Percentiles rank a stretch among this genome's conserved stretches.
phyloP scores from a whole-genome alignment of 2,888 invertebrate species.

The Pristionchus mayeri region DNA sequence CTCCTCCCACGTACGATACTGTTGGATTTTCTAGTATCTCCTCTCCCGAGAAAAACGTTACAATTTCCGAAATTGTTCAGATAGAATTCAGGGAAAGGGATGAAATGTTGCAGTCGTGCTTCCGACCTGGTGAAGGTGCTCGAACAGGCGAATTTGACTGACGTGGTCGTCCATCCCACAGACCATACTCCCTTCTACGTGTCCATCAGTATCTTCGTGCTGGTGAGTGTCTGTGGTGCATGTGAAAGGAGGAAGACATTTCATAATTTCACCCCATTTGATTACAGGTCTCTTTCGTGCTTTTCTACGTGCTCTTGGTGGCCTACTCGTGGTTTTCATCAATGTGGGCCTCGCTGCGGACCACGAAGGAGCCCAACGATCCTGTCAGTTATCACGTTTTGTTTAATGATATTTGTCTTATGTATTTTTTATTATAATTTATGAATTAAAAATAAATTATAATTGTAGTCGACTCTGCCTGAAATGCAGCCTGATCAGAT shows the following conservation, averaged over 20 bases:
- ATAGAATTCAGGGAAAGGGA: too few relatives aligned
- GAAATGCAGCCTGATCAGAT: constrained; percentile 23
- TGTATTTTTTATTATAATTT: too few relatives aligned
- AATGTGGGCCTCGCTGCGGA: background rate
- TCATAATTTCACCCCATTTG: background rate
- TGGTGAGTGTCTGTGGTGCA: background rate
- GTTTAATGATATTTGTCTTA: too few relatives aligned
- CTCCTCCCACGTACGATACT: background rate
- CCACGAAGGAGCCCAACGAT: background rate
- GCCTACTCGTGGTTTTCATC: background rate
- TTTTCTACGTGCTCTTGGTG: constrained; percentile 30
- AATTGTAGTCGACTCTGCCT: background rate
- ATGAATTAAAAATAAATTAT: too few relatives aligned
- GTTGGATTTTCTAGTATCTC: too few relatives aligned
- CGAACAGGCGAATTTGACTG: constrained; percentile 30
- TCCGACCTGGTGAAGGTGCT: constrained; percentile 16
- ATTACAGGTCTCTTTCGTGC: constrained; percentile 12
- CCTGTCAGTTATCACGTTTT: background rate
- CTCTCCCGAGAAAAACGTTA: too few relatives aligned
- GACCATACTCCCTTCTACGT: constrained; percentile 30
- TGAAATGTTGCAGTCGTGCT: constrained; percentile 21
- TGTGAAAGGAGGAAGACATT: background rate
- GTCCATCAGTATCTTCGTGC: background rate
- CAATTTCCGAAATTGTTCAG: too few relatives aligned
- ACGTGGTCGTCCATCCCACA: constrained; percentile 42